These are phyloP conservation scores for Pammene fasciana DNA, from an alignment of 2,888 invertebrate genomes.

Conservation along the genomic window DNA sequence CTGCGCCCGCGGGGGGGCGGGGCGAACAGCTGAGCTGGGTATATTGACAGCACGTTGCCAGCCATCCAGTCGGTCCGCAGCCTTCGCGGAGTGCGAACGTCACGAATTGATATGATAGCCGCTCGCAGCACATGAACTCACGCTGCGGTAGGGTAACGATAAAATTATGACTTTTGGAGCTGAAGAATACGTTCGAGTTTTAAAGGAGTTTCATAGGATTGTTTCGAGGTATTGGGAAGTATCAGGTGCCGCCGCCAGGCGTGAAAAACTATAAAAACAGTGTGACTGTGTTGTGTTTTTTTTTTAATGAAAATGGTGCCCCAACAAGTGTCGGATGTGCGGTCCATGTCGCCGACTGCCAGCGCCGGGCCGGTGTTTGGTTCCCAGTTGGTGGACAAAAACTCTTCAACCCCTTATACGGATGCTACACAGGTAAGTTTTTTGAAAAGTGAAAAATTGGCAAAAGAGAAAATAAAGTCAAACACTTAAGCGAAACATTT, in stretches of 20 bases:
- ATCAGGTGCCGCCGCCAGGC: conserved; percentile 75
- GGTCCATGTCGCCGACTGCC: conserved; percentile 84
- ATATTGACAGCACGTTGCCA: conserved; percentile 85
- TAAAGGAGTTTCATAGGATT: conserved; percentile 79
- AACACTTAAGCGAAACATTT: neutral
- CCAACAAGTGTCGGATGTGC: conserved; percentile 85
- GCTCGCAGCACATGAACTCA: conserved; percentile 73
- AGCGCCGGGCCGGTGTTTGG: conserved; percentile 91
- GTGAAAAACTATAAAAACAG: conserved; percentile 63
- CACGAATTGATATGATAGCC: conserved; percentile 72
- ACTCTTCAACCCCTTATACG: conserved; percentile 97
- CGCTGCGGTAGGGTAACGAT: conserved; percentile 76
- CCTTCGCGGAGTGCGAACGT: conserved; percentile 76
- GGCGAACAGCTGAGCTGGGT: conserved; percentile 84
- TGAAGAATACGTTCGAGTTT: conserved; percentile 71
- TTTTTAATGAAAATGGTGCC: conserved; percentile 87
- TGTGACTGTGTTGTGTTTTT: conserved; percentile 71
- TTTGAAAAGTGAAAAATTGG: conserved; percentile 38
- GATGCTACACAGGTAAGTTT: conserved; percentile 97
- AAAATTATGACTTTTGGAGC: conserved; percentile 83
- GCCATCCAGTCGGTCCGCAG: conserved; percentile 83
- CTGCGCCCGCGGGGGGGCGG: conserved; percentile 65
- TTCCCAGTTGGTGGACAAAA: conserved; percentile 94
- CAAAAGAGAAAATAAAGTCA: conserved; percentile 30
- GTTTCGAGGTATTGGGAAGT: conserved; percentile 80